Percentiles rank a stretch among this genome's conserved stretches.
phyloP scores from a whole-genome alignment of 1,140 invertebrate genomes.

The Rhopalosiphum maidis region DNA sequence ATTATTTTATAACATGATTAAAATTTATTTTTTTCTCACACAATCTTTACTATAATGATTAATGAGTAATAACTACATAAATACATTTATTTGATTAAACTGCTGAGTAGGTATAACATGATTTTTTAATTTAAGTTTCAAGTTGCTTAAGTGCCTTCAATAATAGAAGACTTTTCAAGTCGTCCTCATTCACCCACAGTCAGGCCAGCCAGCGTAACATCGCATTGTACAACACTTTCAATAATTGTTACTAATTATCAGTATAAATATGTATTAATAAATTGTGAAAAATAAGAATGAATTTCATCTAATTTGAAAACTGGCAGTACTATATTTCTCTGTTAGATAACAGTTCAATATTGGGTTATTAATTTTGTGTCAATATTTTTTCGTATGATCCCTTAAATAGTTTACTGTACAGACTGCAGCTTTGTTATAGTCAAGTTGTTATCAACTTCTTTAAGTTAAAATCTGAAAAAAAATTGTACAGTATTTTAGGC shows the following conservation, averaged over 20 bases:
- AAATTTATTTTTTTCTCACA: not conserved
- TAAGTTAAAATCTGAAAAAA: too few relatives aligned
- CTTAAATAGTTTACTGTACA: too few relatives aligned
- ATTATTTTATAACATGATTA: not conserved
- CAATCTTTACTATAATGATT: not conserved
- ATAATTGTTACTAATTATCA: not conserved
- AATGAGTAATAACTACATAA: not conserved
- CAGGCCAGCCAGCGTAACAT: too few relatives aligned
- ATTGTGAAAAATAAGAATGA: not conserved
- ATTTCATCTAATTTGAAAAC: too few relatives aligned
- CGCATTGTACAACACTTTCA: not conserved
- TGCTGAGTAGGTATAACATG: not conserved
- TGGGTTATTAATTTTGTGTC: too few relatives aligned
- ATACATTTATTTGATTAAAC: not conserved
- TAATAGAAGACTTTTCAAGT: not conserved
- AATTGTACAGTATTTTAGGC: too few relatives aligned
- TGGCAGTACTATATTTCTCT: too few relatives aligned
- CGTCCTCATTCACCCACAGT: not conserved
- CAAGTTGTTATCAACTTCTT: too few relatives aligned
- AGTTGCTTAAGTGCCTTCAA: not conserved
- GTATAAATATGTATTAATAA: not conserved
- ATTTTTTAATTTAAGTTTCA: not conserved
- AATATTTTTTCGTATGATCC: too few relatives aligned
- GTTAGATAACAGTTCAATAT: too few relatives aligned
- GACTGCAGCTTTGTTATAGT: too few relatives aligned